Base-by-base conservation (phyloP, 2,888 invertebrate species). In the Sclerodermus sp. region DNA sequence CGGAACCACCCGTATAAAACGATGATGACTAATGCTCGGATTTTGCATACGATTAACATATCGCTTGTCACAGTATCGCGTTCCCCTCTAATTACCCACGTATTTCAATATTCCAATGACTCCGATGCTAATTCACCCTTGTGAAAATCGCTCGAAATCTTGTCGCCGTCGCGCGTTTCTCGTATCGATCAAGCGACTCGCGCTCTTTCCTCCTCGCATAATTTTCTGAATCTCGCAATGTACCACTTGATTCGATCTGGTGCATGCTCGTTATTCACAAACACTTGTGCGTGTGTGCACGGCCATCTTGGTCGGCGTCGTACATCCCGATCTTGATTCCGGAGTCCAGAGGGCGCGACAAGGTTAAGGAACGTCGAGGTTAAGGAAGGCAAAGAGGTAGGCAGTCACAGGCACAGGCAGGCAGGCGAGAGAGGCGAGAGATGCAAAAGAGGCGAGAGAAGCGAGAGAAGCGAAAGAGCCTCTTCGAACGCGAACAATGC, bases 271-370 rank as follows among this genome's bases (percentile, higher is more conserved):
- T 71, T 71, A 70, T 72, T 72, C 68, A 71, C 61, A 54, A 53
- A 53, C 49, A 58, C 60, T 53, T 52, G 62, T 61, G 56, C 58
- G 59, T 63, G 59, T 66, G 65, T 60, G 57, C 57, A 58, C 53
- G 44, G 23, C 23, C 3, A 23, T 5, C 4, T 5, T 23, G 23
- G 4, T 23, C 23, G 23, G 23, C 23, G 23, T 23, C 52, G 46
- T 55, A 57, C 56, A 63, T 58, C 63, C 68, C 57, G 70, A 72
- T 73, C 68, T 67, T 63, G 65, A 67, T 68, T 59, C 56, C 53
- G 55, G 23, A 23, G 23, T 23, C 23, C 4, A 23, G 23, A 23
- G 23, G 23, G 23, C 8, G 23, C 23, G 41, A 51, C 55, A 58
- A 59, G 58, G 56, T 66, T 65, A 61, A 60, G 59, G 56, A 52